These are phyloP conservation scores for Corydoras sp. DNA, from an alignment of 2,113 vertebrate species.

Conservation along the genomic window DNA sequence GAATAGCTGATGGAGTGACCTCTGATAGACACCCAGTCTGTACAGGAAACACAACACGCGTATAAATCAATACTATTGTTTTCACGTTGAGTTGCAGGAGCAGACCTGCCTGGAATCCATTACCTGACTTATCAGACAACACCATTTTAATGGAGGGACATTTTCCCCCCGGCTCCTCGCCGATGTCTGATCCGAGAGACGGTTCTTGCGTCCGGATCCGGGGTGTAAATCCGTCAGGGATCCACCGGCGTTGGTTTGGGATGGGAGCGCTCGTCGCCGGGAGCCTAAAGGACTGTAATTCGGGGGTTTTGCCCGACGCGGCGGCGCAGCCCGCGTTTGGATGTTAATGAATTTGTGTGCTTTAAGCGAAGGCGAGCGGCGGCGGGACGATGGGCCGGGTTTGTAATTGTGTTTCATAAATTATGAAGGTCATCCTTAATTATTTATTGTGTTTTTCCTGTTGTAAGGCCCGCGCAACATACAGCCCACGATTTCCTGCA, in stretches of 20 bases:
- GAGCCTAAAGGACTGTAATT: slow-evolving; percentile 39
- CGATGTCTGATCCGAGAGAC: too few relatives aligned
- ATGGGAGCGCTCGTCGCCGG: too few relatives aligned
- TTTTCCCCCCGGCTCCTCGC: slow-evolving; percentile 22
- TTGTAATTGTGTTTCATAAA: slow-evolving; percentile 52
- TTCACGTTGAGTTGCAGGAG: slow-evolving; percentile 53
- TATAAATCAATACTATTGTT: slow-evolving; percentile 62
- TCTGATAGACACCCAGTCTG: slow-evolving; percentile 57
- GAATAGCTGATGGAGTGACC: slow-evolving; percentile 49
- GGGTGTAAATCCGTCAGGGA: too few relatives aligned
- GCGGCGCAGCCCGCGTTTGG: slow-evolving; percentile 17
- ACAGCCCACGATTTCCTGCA: slow-evolving; percentile 40
- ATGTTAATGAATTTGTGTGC: slow-evolving; percentile 38
- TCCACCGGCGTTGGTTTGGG: too few relatives aligned
- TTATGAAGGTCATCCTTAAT: slow-evolving; percentile 48
- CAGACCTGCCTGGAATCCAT: slow-evolving; percentile 59
- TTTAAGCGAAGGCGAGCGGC: slow-evolving; percentile 43
- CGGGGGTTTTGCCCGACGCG: slow-evolving; percentile 22
- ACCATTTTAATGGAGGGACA: slow-evolving; percentile 44
- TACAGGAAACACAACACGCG: slow-evolving; percentile 60
- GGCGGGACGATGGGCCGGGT: slow-evolving; percentile 20
- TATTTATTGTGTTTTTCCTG: slow-evolving; percentile 50
- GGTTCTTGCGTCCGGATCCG: too few relatives aligned
- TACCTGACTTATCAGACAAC: slow-evolving; percentile 54
- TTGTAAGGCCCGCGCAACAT: too few relatives aligned